Evolutionary conservation across 2,113 vertebrate species (phyloP), one percentile per base, ranked within the genome.

Genomic region (Passer montanus): DNA sequence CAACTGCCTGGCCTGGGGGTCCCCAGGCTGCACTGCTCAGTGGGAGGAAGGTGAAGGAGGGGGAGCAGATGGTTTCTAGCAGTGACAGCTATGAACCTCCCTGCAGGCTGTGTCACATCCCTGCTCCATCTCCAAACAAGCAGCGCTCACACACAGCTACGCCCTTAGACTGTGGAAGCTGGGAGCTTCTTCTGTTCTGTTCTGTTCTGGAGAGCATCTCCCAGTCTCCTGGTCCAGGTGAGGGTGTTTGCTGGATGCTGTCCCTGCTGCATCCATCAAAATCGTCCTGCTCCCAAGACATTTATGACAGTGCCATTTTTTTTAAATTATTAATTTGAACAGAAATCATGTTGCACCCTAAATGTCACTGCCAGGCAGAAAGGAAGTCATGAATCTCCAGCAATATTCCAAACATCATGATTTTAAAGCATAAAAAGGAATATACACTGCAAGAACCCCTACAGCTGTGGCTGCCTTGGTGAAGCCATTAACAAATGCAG

Each of bases 401-500:
- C 31, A 53, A 23, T 59, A 73, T 75, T 74, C 79, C 33, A 75
- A 83, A 53, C 39, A 33, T 59, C 64, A 46, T 68, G 11, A 84
- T 81, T 94, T 95, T 41, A 62, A 87, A 68, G 33, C 18, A 76
- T 64, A 78, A 95, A 78, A 78, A 87, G 73, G 47, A 53, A 74
- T 76, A 66, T 82, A 74, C 28, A 78, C 62, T 68, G 41, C 52
- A 88, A 87, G 92, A 96, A 87, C 69, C 80, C 67, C 72, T 68
- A 28, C 79, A 93, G 93, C 93, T 94, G 83, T 86, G 83, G 46
- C 82, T 91, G 85, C 37, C 56, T 93, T n/a, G 26, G 60, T 88
- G 53, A 86, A 81, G 80, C 88, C 59, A 84, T 92, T 90, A 87
- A 82, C 33, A 87, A 95, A 94, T 64, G 56, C 80, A 90, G 73